A percentile compares a stretch with the other conserved stretches of the same genome.
These are phyloP conservation scores for Misgurnus anguillicaudatus DNA, from an alignment of 2,113 vertebrate genomes.

Conservation along the genomic window DNA sequence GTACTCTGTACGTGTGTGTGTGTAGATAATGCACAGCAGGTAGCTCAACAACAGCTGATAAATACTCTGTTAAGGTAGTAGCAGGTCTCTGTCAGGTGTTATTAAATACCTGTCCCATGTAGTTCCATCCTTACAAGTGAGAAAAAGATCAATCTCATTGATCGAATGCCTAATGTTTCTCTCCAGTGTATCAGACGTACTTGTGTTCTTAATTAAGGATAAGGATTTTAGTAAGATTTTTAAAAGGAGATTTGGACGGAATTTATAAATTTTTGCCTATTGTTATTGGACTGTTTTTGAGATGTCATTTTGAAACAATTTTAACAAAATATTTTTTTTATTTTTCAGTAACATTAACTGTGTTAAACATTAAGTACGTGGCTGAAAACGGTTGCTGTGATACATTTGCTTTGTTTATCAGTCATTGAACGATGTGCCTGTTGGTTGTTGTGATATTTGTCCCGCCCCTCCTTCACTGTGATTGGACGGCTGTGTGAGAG, in stretches of 20 bases:
- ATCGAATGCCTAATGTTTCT: slow-evolving; percentile 21
- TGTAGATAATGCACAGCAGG: background rate
- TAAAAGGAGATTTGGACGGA: background rate
- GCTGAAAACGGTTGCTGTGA: no score
- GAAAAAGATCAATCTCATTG: background rate
- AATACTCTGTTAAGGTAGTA: slow-evolving; percentile 17
- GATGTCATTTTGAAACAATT: no score
- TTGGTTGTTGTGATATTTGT: no score
- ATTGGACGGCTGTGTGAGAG: no score
- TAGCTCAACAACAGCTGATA: slow-evolving; percentile 36
- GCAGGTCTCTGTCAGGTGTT: background rate
- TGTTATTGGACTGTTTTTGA: no score
- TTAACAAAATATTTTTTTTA: no score
- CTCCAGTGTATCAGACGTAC: background rate
- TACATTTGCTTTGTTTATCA: no score
- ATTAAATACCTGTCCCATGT: background rate
- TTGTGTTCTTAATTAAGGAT: background rate
- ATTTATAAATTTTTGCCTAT: no score
- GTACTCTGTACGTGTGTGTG: background rate
- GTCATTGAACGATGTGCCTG: no score
- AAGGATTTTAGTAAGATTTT: background rate
- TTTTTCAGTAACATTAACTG: no score
- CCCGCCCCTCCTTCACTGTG: no score
- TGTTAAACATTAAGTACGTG: no score
- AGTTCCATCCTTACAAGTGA: background rate